Percentiles rank a stretch among this genome's conserved stretches.
These are phyloP conservation scores for Muscina levida DNA, from an alignment of 2,888 invertebrate genomes.

Conservation along the genomic window DNA sequence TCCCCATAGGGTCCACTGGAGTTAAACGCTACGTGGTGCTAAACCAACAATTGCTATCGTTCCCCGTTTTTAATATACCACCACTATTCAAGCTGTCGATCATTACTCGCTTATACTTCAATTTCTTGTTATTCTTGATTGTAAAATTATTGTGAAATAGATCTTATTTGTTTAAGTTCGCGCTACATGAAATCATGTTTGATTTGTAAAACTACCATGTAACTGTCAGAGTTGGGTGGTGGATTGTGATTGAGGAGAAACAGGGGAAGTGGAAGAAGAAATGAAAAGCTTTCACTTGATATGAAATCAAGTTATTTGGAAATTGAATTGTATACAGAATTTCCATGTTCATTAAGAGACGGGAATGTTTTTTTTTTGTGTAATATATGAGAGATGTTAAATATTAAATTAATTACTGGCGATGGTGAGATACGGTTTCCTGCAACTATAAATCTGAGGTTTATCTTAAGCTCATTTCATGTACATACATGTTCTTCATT, in stretches of 20 bases:
- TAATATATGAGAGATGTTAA: too few relatives aligned
- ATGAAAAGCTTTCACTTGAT: neutral
- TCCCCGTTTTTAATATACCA: neutral
- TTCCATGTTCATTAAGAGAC: too few relatives aligned
- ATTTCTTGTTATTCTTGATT: neutral
- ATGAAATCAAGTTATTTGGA: too few relatives aligned
- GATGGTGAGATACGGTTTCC: too few relatives aligned
- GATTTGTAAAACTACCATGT: neutral
- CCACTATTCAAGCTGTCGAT: neutral
- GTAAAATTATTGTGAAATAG: neutral
- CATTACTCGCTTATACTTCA: neutral
- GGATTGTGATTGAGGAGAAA: neutral
- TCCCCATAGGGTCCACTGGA: neutral
- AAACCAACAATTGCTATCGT: neutral
- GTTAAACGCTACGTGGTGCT: neutral
- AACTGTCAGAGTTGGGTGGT: constrained; percentile 3
- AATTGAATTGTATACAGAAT: too few relatives aligned
- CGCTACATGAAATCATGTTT: neutral
- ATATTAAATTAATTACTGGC: too few relatives aligned
- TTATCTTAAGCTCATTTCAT: too few relatives aligned
- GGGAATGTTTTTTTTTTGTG: too few relatives aligned
- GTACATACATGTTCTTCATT: too few relatives aligned
- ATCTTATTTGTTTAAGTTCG: neutral
- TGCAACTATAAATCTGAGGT: too few relatives aligned
- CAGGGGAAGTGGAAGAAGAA: neutral